Base-by-base conservation (phyloP, 2,113 vertebrate species). In the Hippoglossus stenolepis region DNA sequence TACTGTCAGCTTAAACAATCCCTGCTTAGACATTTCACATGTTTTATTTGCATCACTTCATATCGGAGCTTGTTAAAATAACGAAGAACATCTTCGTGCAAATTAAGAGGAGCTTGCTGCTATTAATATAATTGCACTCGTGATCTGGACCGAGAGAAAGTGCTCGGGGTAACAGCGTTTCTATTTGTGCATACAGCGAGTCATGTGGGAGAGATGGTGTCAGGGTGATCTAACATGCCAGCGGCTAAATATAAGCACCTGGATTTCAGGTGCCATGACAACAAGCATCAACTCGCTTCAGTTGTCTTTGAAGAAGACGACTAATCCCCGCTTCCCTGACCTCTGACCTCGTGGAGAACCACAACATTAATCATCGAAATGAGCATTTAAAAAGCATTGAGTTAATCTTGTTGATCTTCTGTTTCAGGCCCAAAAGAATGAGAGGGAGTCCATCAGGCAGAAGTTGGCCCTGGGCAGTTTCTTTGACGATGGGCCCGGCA, bases 401-500 rank as follows among this genome's bases (percentile, higher is more conserved):
- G 53, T 14, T 4, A 17, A 23, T 31, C 15, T 1, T 72, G 20
- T 79, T 60, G 0, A 47, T 78, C 35, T 89, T 13, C 3, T 77
- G 24, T 80, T 83, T n/a, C 93, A 99, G 98, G 98, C 98, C 92
- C 98, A 99, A 92, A 99, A 99, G 94, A 99, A 98, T 96, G 98
- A 99, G 92, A 95, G 98, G 20, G 98, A 99, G 91, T 99, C 97
- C 64, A 99, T 99, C 94, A 91, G 98, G 90, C 98, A 99, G 96
- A 99, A 99, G 93, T 90, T 99, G 96, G 98, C 98, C 1, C 96
- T 99, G 85, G 98, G 98, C 78, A 98, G 97, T 91, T 99, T 99
- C 95, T 99, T 99, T 24, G 98, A 99, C 18, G 98, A 99, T 93
- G 98, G 98, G 80, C 98, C 98, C 0, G 97, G 97, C 63, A 96